Conservation (phyloP, 2,113 vertebrate species). For the Crotophaga sulcirostris region DNA sequence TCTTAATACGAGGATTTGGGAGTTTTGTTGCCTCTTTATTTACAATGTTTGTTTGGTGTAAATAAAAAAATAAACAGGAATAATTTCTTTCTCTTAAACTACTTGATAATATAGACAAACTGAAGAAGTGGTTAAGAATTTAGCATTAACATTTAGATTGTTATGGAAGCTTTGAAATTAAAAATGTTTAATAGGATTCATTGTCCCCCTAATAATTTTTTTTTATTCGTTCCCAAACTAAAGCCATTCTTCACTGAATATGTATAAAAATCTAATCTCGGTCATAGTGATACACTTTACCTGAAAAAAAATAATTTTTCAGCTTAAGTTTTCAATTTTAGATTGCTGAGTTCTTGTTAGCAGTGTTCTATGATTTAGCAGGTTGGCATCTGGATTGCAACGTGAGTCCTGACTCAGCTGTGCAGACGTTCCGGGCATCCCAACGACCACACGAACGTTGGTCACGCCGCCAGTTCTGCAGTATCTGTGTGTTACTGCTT, state of each 20-base stretch:
- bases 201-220: neutral
- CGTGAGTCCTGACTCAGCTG: neutral
- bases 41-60: neutral
- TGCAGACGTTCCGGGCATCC: too few species aligned
- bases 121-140: neutral
- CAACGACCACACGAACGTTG: rapidly evolving
- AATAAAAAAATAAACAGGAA: neutral
- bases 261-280: neutral
- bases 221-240: neutral
- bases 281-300: neutral
- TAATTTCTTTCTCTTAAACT: neutral
- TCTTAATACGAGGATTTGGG: neutral
- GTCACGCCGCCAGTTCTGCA: rapidly evolving
- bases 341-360: neutral
- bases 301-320: neutral
- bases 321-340: neutral
- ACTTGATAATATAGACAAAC: neutral
- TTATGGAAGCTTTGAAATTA: neutral
- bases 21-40: neutral
- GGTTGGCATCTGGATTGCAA: neutral
- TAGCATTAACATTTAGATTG: neutral
- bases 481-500: neutral
- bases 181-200: neutral
- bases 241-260: neutral
- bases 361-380: neutral